Percentiles rank a stretch among this genome's conserved stretches.
Conservation (phyloP, 2,797 vertebrate genomes). For the Pseudochirops corinnae region DNA sequence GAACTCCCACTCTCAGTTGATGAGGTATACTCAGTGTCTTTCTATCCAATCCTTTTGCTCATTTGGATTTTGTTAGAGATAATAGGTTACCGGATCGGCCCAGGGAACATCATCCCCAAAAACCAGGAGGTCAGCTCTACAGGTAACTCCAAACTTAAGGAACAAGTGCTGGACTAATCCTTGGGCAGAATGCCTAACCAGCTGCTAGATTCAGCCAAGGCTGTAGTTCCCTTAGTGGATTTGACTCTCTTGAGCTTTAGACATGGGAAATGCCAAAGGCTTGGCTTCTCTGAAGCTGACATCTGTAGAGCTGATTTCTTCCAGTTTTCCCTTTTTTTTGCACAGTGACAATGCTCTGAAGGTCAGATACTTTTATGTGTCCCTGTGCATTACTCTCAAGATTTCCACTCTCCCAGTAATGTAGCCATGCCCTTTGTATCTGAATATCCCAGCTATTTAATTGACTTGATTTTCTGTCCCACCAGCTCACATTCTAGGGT, state of each 20-base stretch:
- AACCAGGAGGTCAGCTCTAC: too few species aligned
- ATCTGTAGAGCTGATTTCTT: conserved; percentile 44
- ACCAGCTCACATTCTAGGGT: conserved; percentile 67
- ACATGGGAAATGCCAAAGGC: conserved; percentile 54
- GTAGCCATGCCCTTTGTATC: conserved; percentile 44
- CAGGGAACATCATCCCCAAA: neutral
- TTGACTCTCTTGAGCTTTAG: neutral
- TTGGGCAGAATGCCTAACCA: neutral
- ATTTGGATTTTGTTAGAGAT: neutral
- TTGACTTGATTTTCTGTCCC: conserved; percentile 77
- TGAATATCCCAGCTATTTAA: conserved; percentile 51
- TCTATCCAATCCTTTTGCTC: neutral
- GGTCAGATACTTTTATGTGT: conserved; percentile 54
- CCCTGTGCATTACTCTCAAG: conserved; percentile 60
- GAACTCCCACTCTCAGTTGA: conserved; percentile 19
- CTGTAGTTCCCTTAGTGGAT: neutral
- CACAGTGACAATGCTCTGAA: conserved; percentile 17
- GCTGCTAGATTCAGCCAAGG: neutral
- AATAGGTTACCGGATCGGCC: neutral
- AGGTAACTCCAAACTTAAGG: neutral
- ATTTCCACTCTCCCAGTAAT: conserved; percentile 12
- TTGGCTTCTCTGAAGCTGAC: conserved; percentile 54
- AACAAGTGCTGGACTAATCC: neutral
- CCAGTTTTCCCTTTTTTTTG: conserved; percentile 30
- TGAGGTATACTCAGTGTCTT: neutral